Evolutionary conservation across 1,140 invertebrate genomes (phyloP).

Genomic region (Diorhabda elongata): DNA sequence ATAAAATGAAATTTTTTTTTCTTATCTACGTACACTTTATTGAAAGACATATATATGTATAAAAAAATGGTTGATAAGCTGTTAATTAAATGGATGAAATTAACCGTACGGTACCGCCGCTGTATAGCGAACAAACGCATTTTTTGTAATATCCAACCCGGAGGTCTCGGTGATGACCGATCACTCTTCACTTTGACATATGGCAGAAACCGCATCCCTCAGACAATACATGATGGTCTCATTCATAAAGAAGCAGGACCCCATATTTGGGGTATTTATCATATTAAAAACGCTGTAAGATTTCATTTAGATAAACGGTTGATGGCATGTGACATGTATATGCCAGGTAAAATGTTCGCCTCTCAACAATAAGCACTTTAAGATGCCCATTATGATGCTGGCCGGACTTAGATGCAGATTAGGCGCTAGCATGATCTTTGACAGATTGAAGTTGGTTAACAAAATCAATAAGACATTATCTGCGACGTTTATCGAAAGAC

Average conservation of each 20-base stretch:
- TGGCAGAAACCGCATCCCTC: conserved; percentile 38
- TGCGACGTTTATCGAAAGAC: neutral
- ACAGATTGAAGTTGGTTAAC: conserved; percentile 19
- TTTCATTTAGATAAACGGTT: conserved; percentile 42
- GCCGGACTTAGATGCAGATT: conserved; percentile 25
- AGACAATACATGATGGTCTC: conserved; percentile 29
- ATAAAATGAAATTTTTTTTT: no score
- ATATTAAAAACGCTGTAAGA: conserved; percentile 40
- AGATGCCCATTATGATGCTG: conserved; percentile 24
- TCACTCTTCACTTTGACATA: conserved; percentile 46
- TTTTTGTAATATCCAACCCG: conserved; percentile 24
- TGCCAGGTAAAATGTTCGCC: conserved; percentile 34
- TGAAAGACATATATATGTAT: no score
- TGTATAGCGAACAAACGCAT: neutral
- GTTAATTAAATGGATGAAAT: neutral
- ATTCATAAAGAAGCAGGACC: conserved; percentile 24
- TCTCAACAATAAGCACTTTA: conserved; percentile 37
- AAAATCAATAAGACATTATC: conserved; percentile 8
- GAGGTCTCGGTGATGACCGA: conserved; percentile 40
- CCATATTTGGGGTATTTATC: conserved; percentile 41
- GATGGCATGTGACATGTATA: conserved; percentile 35
- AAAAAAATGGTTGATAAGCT: no score
- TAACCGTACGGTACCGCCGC: neutral
- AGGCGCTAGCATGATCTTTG: conserved; percentile 11
- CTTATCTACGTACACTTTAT: no score